A percentile compares a stretch with the other conserved stretches of the same genome.
Conservation (phyloP, 1,140 invertebrate species). For the Drosophila mojavensis region DNA sequence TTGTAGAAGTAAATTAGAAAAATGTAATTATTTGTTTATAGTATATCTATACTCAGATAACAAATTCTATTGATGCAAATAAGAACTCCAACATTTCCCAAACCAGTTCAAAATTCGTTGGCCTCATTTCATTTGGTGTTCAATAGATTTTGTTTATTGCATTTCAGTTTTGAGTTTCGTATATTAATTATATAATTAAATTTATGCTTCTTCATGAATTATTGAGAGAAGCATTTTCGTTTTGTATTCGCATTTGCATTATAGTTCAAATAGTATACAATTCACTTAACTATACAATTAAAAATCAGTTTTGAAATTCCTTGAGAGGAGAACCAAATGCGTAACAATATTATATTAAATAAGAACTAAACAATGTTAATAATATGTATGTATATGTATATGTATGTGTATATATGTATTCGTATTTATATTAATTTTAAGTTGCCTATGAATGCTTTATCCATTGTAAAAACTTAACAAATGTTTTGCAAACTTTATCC, state of each 20-base stretch:
- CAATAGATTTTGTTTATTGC: conserved; percentile 78
- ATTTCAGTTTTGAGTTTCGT: conserved; percentile 64
- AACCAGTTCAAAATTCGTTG: not conserved
- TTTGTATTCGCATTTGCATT: conserved; percentile 9
- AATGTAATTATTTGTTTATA: no score
- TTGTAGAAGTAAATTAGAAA: no score
- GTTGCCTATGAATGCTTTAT: conserved; percentile 65
- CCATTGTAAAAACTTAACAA: conserved; percentile 82
- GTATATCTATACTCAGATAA: no score
- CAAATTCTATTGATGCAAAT: no score
- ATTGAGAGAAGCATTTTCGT: conserved; percentile 75
- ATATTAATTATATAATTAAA: conserved; percentile 66
- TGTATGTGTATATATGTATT: conserved; percentile 20
- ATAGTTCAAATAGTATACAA: conserved; percentile 80
- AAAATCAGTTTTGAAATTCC: conserved; percentile 64
- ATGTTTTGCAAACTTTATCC: conserved; percentile 71
- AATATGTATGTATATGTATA: conserved; percentile 37
- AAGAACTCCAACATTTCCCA: not conserved
- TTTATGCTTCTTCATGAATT: conserved; percentile 73
- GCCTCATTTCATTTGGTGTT: conserved; percentile 51
- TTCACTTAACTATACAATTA: conserved; percentile 79
- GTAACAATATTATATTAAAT: conserved; percentile 29
- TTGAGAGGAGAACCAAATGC: conserved; percentile 40
- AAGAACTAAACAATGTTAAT: conserved; percentile 52
- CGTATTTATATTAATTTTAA: conserved; percentile 59